Percentiles rank a stretch among this genome's conserved stretches.
phyloP scores from a whole-genome alignment of 2,888 invertebrate genomes.

The Trichacis sp. region DNA sequence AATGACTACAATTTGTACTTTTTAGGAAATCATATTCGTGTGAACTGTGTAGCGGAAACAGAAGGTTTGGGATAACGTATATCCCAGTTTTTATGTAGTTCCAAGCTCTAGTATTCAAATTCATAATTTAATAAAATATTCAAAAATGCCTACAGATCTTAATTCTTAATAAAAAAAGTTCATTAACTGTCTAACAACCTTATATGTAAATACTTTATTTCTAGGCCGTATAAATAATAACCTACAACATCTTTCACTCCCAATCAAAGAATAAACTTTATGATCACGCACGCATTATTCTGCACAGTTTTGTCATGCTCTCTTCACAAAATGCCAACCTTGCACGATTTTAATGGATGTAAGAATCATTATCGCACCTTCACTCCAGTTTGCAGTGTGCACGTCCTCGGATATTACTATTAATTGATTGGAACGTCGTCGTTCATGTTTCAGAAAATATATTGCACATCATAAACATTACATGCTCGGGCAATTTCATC shows the following conservation, averaged over 20 bases:
- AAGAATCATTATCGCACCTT: slow-evolving; percentile 20
- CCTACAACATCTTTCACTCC: slow-evolving; percentile 30
- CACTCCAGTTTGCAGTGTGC: not conserved
- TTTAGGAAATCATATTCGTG: too few species aligned
- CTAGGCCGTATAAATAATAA: slow-evolving; percentile 28
- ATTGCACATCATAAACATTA: too few species aligned
- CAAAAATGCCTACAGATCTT: too few species aligned
- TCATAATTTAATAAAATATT: too few species aligned
- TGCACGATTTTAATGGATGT: slow-evolving; percentile 27
- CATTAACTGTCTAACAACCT: slow-evolving; percentile 14
- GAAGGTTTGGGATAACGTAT: slow-evolving; percentile 2
- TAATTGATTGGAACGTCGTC: too few species aligned
- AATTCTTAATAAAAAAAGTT: too few species aligned
- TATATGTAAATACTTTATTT: slow-evolving; percentile 33
- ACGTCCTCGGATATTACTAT: too few species aligned
- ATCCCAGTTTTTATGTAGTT: too few species aligned
- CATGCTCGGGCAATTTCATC: too few species aligned
- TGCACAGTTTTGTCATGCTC: slow-evolving; percentile 57
- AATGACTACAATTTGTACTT: too few species aligned
- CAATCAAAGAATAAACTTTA: slow-evolving; percentile 38
- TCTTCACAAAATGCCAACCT: slow-evolving; percentile 52
- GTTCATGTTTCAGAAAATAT: too few species aligned
- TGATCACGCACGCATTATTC: slow-evolving; percentile 29
- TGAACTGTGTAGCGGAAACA: slow-evolving; percentile 34
- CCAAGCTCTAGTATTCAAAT: too few species aligned